phyloP scores from a whole-genome alignment of 2,797 vertebrate genomes.

The Macroramphosus scolopax region DNA sequence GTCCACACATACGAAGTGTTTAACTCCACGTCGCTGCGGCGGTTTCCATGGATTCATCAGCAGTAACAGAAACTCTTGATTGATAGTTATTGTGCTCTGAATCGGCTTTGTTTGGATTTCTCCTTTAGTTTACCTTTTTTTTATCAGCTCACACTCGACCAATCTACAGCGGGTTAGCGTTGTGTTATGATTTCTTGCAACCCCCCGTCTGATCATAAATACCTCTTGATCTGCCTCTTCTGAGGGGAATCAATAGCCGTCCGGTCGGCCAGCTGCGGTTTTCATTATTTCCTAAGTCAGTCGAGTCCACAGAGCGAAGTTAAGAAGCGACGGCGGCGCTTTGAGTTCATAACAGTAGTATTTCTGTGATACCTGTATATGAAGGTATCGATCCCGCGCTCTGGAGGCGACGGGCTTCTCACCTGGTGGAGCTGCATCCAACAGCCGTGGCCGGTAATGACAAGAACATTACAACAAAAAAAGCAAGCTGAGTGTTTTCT shows the following conservation, averaged over 20 bases:
- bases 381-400: slow-evolving; percentile 61
- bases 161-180: slow-evolving; percentile 63
- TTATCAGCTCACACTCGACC: slow-evolving; percentile 48
- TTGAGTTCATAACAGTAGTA: slow-evolving; percentile 69
- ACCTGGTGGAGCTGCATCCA: slow-evolving; percentile 18
- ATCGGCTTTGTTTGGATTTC: too few species aligned
- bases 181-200: slow-evolving; percentile 62
- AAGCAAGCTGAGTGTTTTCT: too few species aligned
- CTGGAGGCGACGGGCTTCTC: slow-evolving; percentile 47
- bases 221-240: slow-evolving; percentile 66
- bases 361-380: slow-evolving; percentile 60
- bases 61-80: too few species aligned
- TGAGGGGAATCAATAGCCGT: slow-evolving; percentile 65
- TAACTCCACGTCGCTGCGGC: too few species aligned
- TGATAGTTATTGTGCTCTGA: too few species aligned
- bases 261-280: slow-evolving; percentile 64
- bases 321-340: slow-evolving; percentile 52
- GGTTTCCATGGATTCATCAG: too few species aligned
- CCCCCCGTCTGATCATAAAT: slow-evolving; percentile 70
- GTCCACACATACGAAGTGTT: too few species aligned
- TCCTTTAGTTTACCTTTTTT: slow-evolving; percentile 13
- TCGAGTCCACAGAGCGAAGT: slow-evolving; percentile 49
- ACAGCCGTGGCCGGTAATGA: too few species aligned
- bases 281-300: slow-evolving; percentile 75
- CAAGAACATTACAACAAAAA: too few species aligned